Evolutionary conservation across 2,113 vertebrate genomes (phyloP), one percentile per base, ranked within the genome.

Genomic region (Coturnix japonica): DNA sequence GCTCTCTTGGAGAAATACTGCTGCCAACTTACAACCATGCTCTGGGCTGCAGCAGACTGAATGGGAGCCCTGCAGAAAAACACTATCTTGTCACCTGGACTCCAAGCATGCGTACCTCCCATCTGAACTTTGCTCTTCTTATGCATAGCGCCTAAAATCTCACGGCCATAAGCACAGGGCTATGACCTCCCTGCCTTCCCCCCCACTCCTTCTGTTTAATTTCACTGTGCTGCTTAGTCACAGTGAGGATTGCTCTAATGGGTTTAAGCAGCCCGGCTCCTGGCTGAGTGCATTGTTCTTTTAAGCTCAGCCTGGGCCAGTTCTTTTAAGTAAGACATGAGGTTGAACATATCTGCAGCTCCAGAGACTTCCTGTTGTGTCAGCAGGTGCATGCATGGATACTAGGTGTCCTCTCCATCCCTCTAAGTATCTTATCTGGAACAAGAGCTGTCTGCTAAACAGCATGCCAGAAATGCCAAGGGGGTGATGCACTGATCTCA

Each of bases 141-240:
- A 12, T 4, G 10, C 33, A 31, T 33, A 39, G 25, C 19, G 78
- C 37, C 76, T 77, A 64, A 91, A 80, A 51, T 59, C 64, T 63
- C 66, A 46, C 54, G 67, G 49, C 46, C 6, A 0, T 67, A 63
- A 80, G 64, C 37, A 23, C 26, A 37, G 30, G 21, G 47, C 75
- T 77, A 43, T 1, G 1, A 47, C 28, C 19, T 79, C n/a, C 71
- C 59, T n/a, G 30, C 43, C 66, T 56, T 39, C 80, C 84, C 37
- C 77, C 11, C 0, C 7, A 0, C 25, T 79, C 47, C 85, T 61
- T 43, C 43, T 83, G 73, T 44, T 49, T 95, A 93, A 96, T 97
- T 94, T 74, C 74, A 54, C 95, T 96, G 85, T 77, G 87, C 77
- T 81, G 70, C 87, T 95, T 91, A 90, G 96, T 96, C 93, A 94